These are phyloP conservation scores for Stegastes partitus DNA, from an alignment of 2,113 vertebrate genomes.

Conservation along the genomic window DNA sequence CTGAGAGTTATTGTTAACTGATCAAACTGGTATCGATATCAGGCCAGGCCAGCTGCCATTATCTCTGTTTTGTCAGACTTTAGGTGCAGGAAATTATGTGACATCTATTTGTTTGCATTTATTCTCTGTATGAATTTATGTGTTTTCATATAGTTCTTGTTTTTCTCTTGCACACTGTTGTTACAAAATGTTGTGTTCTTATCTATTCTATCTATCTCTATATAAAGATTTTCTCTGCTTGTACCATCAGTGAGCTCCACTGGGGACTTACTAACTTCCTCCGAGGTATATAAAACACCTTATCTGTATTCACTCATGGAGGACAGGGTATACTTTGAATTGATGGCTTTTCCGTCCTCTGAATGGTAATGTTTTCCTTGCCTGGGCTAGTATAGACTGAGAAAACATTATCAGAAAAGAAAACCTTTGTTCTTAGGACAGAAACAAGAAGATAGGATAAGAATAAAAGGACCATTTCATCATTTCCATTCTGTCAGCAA, in stretches of 20 bases:
- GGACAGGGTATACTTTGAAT: conserved; percentile 31
- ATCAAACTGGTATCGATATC: too few relatives aligned
- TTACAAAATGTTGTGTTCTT: too few relatives aligned
- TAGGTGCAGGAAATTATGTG: too few relatives aligned
- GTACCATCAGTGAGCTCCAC: conserved; percentile 13
- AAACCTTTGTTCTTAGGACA: neutral
- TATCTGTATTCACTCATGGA: conserved; percentile 37
- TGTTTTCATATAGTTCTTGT: too few relatives aligned
- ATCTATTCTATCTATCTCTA: conserved; percentile 37
- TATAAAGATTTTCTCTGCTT: conserved; percentile 15
- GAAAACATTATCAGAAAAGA: neutral
- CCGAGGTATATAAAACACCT: conserved; percentile 40
- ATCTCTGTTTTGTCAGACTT: too few relatives aligned
- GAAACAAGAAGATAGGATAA: too few relatives aligned
- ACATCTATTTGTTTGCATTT: too few relatives aligned
- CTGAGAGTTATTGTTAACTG: too few relatives aligned
- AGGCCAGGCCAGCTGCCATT: too few relatives aligned
- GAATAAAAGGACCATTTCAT: neutral
- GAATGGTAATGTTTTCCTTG: conserved; percentile 43
- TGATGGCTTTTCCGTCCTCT: conserved; percentile 12
- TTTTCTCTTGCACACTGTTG: too few relatives aligned
- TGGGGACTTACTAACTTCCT: conserved; percentile 35
- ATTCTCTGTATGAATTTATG: too few relatives aligned
- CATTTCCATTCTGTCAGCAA: neutral
- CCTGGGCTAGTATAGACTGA: conserved; percentile 24